These are phyloP conservation scores for Drosophila mayaguana DNA, from an alignment of 2,888 invertebrate genomes.

Conservation along the genomic window DNA sequence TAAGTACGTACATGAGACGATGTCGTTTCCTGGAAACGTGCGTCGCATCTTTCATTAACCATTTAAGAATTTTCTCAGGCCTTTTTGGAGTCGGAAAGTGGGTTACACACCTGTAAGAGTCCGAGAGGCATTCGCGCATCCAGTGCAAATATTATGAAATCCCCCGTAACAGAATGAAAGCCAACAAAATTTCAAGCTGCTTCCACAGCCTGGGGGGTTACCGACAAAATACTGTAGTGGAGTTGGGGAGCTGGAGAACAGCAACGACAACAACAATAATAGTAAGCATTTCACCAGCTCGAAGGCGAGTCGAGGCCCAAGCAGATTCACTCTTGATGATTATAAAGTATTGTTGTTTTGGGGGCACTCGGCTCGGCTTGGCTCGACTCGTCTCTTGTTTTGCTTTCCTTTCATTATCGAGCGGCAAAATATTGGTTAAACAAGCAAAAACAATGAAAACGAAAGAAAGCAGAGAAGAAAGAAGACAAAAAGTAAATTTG, in stretches of 20 bases:
- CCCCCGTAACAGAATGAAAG: conserved; percentile 59
- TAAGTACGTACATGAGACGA: conserved; percentile 36
- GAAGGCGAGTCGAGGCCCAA: conserved; percentile 41
- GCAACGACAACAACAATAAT: conserved; percentile 15
- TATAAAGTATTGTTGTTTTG: conserved; percentile 73
- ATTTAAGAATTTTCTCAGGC: conserved; percentile 70
- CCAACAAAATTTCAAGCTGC: conserved; percentile 35
- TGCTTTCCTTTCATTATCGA: conserved; percentile 81
- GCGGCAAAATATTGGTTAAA: conserved; percentile 80
- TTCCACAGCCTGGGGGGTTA: conserved; percentile 25
- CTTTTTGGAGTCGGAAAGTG: conserved; percentile 47
- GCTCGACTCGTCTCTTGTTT: conserved; percentile 49
- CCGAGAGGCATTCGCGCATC: conserved; percentile 39
- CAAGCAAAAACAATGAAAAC: conserved; percentile 78
- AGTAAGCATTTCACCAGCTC: conserved; percentile 61
- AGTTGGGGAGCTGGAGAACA: conserved; percentile 37
- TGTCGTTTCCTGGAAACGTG: conserved; percentile 62
- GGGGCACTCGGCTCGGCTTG: conserved; percentile 40
- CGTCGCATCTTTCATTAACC: conserved; percentile 64
- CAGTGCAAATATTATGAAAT: conserved; percentile 77
- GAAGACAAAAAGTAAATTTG: conserved; percentile 55
- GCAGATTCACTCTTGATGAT: conserved; percentile 80
- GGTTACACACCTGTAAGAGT: conserved; percentile 73
- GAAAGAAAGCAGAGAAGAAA: conserved; percentile 58
- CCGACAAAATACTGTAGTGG: conserved; percentile 25